phyloP scores from a whole-genome alignment of 1,140 invertebrate species.

The Apis mellifera region DNA sequence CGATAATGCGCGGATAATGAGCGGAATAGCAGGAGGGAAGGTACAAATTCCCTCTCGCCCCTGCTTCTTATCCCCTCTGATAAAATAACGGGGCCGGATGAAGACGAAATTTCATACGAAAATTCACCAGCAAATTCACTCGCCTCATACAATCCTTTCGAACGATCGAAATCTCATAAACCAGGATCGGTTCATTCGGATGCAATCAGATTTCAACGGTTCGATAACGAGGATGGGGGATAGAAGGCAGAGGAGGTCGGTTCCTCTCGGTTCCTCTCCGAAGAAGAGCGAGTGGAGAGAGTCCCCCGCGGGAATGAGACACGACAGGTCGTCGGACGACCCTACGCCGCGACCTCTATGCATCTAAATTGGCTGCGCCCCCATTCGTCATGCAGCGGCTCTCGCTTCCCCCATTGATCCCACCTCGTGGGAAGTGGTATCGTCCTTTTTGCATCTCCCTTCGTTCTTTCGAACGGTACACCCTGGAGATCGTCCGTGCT shows the following conservation, averaged over 20 bases:
- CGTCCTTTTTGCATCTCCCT: conserved; percentile 37
- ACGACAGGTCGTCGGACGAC: conserved; percentile 60
- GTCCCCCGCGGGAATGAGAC: conserved; percentile 49
- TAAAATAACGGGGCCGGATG: too few species aligned
- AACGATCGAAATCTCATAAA: too few species aligned
- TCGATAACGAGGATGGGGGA: conserved; percentile 31
- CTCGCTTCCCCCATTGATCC: conserved; percentile 52
- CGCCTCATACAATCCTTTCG: too few species aligned
- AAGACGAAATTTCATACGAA: too few species aligned
- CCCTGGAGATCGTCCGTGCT: conserved; percentile 3
- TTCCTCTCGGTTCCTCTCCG: conserved; percentile 31
- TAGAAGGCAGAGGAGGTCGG: not conserved
- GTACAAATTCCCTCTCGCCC: not conserved
- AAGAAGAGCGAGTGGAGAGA: conserved; percentile 1
- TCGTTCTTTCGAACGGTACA: conserved; percentile 44
- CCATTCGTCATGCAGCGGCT: conserved; percentile 56
- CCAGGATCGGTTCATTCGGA: too few species aligned
- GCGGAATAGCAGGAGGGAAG: not conserved
- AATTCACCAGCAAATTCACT: too few species aligned
- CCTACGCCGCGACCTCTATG: conserved; percentile 59
- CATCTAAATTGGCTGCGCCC: conserved; percentile 61
- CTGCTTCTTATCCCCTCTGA: not conserved
- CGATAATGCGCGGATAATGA: conserved; percentile 41
- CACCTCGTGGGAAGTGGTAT: conserved; percentile 53
- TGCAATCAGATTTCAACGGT: conserved; percentile 7